Conservation (phyloP, 2,797 vertebrate species). For the Hoplostethus atlanticus region DNA sequence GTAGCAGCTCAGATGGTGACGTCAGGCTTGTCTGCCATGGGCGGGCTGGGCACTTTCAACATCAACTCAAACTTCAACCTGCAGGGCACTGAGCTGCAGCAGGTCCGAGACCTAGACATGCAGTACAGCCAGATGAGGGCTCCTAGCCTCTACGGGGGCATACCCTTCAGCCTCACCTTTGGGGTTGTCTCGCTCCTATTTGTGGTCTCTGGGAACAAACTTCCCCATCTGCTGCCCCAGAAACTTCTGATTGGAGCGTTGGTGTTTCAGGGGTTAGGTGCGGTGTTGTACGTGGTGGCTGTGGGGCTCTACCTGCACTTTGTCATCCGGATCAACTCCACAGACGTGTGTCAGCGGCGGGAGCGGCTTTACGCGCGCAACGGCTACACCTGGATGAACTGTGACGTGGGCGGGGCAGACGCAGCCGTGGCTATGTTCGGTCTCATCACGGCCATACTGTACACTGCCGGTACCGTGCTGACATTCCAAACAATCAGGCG, state of each 20-base stretch:
- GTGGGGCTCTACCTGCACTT: slow-evolving; percentile 92
- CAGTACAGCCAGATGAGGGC: slow-evolving; percentile 92
- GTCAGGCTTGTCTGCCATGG: slow-evolving; percentile 84
- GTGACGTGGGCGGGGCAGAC: slow-evolving; percentile 89
- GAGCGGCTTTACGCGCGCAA: slow-evolving; percentile 88
- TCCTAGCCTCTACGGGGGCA: slow-evolving; percentile 88
- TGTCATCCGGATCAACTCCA: slow-evolving; percentile 88
- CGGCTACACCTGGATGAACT: slow-evolving; percentile 96
- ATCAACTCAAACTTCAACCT: slow-evolving; percentile 86
- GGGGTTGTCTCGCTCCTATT: slow-evolving; percentile 87
- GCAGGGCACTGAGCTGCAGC: slow-evolving; percentile 87
- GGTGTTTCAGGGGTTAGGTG: slow-evolving; percentile 85
- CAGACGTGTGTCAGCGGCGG: slow-evolving; percentile 86
- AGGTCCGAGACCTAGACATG: slow-evolving; percentile 89
- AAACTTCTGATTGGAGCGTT: slow-evolving; percentile 85
- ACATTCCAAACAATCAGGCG: slow-evolving; percentile 79
- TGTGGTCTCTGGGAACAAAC: slow-evolving; percentile 85
- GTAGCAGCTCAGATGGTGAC: slow-evolving; percentile 85
- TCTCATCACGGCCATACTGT: slow-evolving; percentile 88
- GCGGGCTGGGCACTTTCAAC: slow-evolving; percentile 80
- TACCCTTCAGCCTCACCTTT: slow-evolving; percentile 84
- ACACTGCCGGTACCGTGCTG: slow-evolving; percentile 81
- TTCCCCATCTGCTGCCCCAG: slow-evolving; percentile 75
- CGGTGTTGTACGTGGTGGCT: slow-evolving; percentile 82
- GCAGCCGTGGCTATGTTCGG: slow-evolving; percentile 92